Evolutionary conservation across 2,113 vertebrate species (phyloP), one percentile per base, ranked within the genome.

Genomic region (Porphyrio hochstetteri): DNA sequence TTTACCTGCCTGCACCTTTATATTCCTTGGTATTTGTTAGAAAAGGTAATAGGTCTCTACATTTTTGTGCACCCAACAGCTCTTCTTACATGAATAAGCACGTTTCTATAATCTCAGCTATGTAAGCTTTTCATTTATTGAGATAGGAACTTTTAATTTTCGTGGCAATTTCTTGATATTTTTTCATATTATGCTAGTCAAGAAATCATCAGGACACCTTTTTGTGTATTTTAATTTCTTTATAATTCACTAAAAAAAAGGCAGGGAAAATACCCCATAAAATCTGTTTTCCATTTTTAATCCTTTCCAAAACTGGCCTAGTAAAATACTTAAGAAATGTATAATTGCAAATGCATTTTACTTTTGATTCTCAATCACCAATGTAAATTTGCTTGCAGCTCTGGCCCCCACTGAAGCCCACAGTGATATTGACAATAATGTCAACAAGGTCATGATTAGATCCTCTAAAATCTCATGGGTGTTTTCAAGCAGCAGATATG

Each of bases 231-330:
- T 90, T 36, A 3, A 50, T 55, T 40, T 86, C 10, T 92, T 64
- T 19, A 9, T 8, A 64, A 56, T 63, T 75, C 0, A 44, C 53
- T 65, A 83, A 89, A 87, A 36, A 8, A 59, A 90, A 81, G 19
- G 2, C 4, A 53, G 14, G n/a, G 14, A 28, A 5, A 40, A 17
- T 57, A 21, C 0, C 1, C 2, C 6, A 25, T 5, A 44, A 86
- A 93, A 69, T 4, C 24, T 17, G 2, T 48, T 69, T 87, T 31
- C 11, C 6, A 17, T 36, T 50, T 92, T 38, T 42, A 69, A 44
- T 87, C 10, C 13, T 52, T 75, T 68, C 64, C 5, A 84, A 76
- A 80, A 72, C 2, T 38, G 28, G 8, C 16, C 28, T 35, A 61
- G 36, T 59, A 46, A 88, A 69, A 52, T 21, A 67, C 19, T 65